phyloP scores from a whole-genome alignment of 1,140 invertebrate genomes.

The Bombus polaris region DNA sequence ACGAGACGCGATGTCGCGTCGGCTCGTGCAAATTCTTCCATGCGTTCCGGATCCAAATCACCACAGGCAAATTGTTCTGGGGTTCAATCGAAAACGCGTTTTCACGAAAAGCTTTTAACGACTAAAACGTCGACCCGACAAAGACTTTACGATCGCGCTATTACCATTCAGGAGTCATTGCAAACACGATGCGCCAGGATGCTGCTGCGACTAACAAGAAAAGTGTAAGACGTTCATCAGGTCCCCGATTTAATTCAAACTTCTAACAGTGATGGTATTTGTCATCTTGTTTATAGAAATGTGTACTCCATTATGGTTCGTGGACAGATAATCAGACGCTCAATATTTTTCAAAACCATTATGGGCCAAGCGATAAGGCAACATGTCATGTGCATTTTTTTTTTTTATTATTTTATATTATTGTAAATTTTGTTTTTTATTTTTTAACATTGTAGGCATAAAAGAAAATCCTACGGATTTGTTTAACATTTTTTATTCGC shows the following conservation, averaged over 20 bases:
- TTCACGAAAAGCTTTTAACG: slow-evolving; percentile 58
- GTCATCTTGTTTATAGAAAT: no score
- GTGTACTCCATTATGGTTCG: no score
- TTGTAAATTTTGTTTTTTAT: no score
- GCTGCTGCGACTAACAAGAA: background rate
- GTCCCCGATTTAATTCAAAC: background rate
- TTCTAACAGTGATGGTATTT: background rate
- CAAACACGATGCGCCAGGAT: background rate
- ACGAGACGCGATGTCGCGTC: background rate
- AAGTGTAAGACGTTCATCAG: background rate
- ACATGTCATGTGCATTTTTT: no score
- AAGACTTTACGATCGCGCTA: background rate
- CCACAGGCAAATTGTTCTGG: slow-evolving; percentile 49
- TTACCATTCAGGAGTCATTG: background rate
- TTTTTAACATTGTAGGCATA: no score
- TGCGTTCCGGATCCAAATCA: slow-evolving; percentile 43
- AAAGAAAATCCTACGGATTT: no score
- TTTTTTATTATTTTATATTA: no score
- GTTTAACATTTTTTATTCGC: background rate
- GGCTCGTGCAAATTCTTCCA: slow-evolving; percentile 23
- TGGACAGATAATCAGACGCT: no score
- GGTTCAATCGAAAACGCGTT: slow-evolving; percentile 49
- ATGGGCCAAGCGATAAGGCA: no score
- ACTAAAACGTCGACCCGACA: slow-evolving; percentile 30
- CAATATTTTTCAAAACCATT: no score